Percentiles rank a stretch among this genome's conserved stretches.
Conservation (phyloP, 2,888 invertebrate species). For the Clusia tigrina region DNA sequence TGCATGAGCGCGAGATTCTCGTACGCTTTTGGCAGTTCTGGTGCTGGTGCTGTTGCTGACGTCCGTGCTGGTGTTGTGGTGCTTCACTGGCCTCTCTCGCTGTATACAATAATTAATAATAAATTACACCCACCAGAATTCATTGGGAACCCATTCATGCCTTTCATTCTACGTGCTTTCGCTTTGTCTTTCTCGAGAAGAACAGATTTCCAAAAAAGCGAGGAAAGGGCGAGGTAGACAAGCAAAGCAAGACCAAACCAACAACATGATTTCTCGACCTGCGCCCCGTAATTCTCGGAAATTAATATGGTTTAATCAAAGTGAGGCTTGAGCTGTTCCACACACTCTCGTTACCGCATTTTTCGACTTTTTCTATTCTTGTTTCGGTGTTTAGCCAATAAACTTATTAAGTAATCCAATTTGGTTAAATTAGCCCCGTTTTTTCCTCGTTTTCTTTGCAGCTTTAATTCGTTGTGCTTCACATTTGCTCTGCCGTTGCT, state of each 20-base stretch:
- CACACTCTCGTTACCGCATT: slow-evolving; percentile 29
- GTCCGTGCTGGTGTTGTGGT: not conserved
- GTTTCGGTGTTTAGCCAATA: slow-evolving; percentile 50
- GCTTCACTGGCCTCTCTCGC: slow-evolving; percentile 22
- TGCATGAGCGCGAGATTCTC: not conserved
- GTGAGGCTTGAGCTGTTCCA: not conserved
- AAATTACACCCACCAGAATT: slow-evolving; percentile 36
- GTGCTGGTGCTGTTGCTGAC: too few species aligned
- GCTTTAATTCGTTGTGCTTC: slow-evolving; percentile 27
- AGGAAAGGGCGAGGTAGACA: not conserved
- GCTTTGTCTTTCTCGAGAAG: slow-evolving; percentile 1
- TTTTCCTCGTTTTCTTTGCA: slow-evolving; percentile 34
- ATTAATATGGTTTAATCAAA: slow-evolving; percentile 52
- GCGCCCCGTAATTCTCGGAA: slow-evolving; percentile 55
- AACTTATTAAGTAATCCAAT: slow-evolving; percentile 62
- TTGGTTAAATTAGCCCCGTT: slow-evolving; percentile 58
- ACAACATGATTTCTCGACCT: slow-evolving; percentile 38
- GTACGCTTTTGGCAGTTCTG: not conserved
- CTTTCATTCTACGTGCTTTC: not conserved
- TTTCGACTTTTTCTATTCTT: slow-evolving; percentile 30
- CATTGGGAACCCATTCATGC: slow-evolving; percentile 5
- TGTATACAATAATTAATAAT: slow-evolving; percentile 42
- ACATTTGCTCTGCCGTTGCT: slow-evolving; percentile 23
- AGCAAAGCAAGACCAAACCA: slow-evolving; percentile 23
- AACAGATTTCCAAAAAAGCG: slow-evolving; percentile 19